Evolutionary conservation across 2,113 vertebrate species (phyloP), one percentile per base, ranked within the genome.

Genomic region (Rhynchomys soricoides): DNA sequence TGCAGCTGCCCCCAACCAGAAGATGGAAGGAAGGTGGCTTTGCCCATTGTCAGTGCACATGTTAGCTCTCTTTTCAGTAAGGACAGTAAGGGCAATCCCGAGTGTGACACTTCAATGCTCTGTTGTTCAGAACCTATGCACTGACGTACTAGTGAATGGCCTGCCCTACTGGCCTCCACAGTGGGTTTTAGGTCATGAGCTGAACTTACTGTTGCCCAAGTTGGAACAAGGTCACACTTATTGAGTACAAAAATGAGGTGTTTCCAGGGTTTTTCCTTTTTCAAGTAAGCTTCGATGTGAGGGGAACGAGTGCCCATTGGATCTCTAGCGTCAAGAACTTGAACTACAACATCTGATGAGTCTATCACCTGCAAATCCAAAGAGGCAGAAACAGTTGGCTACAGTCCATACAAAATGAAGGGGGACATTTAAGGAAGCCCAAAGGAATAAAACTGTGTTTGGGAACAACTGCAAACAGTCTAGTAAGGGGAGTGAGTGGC

Each of bases 201-300:
- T 34, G 34, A 94, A 97, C 99, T 98, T 98, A 99, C 99, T 16
- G 99, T 99, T 90, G 99, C 99, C 99, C 99, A 99, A 86, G 99
- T 98, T 57, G 99, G 99, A 98, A 99, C 98, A 68, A 99, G 99
- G 96, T 99, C 99, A 98, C 99, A 99, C 93, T 99, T 99, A 98
- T 99, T 99, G 21, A 99, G 98, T 91, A 99, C 99, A 97, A 99
- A 99, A 97, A 99, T 99, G 22, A 99, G 99, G 93, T 99, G 99
- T 91, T 99, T 99, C 99, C 99, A 99, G 22, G 98, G 98, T 78
- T 99, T 99, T 98, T 99, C 99, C 97, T 99, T 99, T 97, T 99
- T 99, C 85, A 99, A 85, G n/a, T 99, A 99, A 9, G 98, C 90
- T 98, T 99, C 99, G 45, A 99, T 99, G 9, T 99, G 99, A 93